Percentiles rank a stretch among this genome's conserved stretches.
Conservation (phyloP, 2,888 invertebrate species). For the Miltochrista miniata region DNA sequence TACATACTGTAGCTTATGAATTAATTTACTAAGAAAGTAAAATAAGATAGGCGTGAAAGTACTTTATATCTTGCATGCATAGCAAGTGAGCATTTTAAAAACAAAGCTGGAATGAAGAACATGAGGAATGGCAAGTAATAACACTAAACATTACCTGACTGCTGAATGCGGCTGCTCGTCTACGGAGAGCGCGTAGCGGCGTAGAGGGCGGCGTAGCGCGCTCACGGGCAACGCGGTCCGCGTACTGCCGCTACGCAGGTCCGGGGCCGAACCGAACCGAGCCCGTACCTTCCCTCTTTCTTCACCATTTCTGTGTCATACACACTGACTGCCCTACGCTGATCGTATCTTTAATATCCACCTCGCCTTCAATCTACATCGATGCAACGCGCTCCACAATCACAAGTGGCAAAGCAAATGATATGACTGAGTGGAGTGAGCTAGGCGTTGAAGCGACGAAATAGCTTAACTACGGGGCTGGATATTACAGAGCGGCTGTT, state of each 20-base stretch:
- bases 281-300: constrained; percentile 60
- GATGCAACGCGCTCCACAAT: background rate
- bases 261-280: constrained; percentile 85
- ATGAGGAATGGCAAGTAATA: constrained; percentile 16
- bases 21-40: background rate
- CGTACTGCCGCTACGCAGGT: constrained; percentile 72
- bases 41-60: background rate
- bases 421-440: constrained; percentile 17
- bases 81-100: background rate
- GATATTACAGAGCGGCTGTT: constrained; percentile 1
- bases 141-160: constrained; percentile 61
- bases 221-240: constrained; percentile 65
- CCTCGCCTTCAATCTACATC: constrained; percentile 11
- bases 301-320: constrained; percentile 61
- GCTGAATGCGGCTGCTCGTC: constrained; percentile 87
- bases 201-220: constrained; percentile 80
- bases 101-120: constrained; percentile 18
- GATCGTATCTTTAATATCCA: constrained; percentile 17
- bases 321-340: constrained; percentile 52
- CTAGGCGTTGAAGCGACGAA: constrained; percentile 22
- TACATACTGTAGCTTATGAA: background rate
- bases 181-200: constrained; percentile 92
- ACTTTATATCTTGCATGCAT: background rate
- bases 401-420: constrained; percentile 23
- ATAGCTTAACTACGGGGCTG: constrained; percentile 27